Percentiles rank a stretch among this genome's conserved stretches.
Conservation (phyloP, 2,113 vertebrate species). For the Guaruba guarouba region DNA sequence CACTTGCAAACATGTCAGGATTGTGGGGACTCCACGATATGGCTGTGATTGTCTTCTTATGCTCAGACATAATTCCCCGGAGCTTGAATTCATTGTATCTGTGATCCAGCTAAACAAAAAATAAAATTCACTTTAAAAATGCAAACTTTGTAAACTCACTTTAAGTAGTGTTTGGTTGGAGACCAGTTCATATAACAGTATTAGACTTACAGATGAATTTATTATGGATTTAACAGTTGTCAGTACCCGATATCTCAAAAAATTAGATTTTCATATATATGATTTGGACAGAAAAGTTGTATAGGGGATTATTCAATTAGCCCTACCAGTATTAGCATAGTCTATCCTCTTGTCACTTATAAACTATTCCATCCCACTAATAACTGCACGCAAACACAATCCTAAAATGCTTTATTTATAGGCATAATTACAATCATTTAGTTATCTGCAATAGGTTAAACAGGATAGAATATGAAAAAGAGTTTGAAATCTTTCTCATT, state of each 20-base stretch:
- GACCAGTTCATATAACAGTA: neutral
- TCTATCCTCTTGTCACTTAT: neutral
- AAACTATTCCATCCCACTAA: neutral
- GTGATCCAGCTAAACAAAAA: constrained; percentile 84
- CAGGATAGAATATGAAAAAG: neutral
- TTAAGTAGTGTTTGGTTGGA: neutral
- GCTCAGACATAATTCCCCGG: constrained; percentile 94
- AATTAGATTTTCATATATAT: neutral
- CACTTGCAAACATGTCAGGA: constrained; percentile 89
- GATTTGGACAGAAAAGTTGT: neutral
- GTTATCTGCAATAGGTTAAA: neutral
- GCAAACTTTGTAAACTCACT: neutral
- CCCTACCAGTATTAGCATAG: neutral
- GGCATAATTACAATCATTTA: neutral
- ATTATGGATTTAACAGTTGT: neutral
- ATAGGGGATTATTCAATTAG: neutral
- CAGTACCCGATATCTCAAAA: neutral
- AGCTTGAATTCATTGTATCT: constrained; percentile 95
- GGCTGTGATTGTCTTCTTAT: constrained; percentile 97
- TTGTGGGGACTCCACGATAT: constrained; percentile 97
- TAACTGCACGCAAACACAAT: neutral
- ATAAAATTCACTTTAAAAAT: constrained; percentile 18
- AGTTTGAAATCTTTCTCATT: neutral
- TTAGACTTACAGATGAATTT: neutral
- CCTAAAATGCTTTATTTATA: neutral